Evolutionary conservation across 2,888 invertebrate genomes (phyloP), one percentile per base, ranked within the genome.

Genomic region (Mongoloraphidia duomilia): DNA sequence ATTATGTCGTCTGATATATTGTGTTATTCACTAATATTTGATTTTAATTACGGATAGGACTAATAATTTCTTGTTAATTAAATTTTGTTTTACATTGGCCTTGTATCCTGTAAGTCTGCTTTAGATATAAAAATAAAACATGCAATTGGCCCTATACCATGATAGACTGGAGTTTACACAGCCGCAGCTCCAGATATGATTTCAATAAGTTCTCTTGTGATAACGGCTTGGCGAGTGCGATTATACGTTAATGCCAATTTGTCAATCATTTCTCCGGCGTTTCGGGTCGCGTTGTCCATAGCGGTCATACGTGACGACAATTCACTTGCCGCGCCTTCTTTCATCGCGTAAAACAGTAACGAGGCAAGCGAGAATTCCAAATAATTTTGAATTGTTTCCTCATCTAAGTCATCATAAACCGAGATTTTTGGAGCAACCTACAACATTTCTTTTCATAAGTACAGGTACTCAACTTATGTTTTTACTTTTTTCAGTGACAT

Each of bases 251-350:
- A 71, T 1, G 88, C 88, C 51, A 95, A 76, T 62, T 91, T 92
- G 62, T 87, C 89, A 64, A 95, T 95, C 93, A 95, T 93, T 68
- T 96, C 94, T 57, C 90, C 93, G 51, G 95, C 95, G 70, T 96
- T 96, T 77, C 95, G 96, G 65, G 86, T 88, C 8, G 95, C 93
- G 65, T 86, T 89, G 73, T 95, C 96, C 96, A 96, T 95, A 63
- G 95, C 90, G 50, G 93, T 88, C 95, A 96, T 96, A 51, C 95
- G 80, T 41, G 93, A 84, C 41, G 91, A 90, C 70, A 95, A 95
- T 65, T 95, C 95, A 50, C 90, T 90, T 70, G 89, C 88, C 2
- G 93, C 90, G 44, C 87, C 84, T 64, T 95, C 94, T 70, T 95
- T 96, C 78, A 95, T 77, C 8, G 89, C 81, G 69, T 85, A 96